phyloP scores from a whole-genome alignment of 2,797 vertebrate genomes.

The Chrysocyon brachyurus region DNA sequence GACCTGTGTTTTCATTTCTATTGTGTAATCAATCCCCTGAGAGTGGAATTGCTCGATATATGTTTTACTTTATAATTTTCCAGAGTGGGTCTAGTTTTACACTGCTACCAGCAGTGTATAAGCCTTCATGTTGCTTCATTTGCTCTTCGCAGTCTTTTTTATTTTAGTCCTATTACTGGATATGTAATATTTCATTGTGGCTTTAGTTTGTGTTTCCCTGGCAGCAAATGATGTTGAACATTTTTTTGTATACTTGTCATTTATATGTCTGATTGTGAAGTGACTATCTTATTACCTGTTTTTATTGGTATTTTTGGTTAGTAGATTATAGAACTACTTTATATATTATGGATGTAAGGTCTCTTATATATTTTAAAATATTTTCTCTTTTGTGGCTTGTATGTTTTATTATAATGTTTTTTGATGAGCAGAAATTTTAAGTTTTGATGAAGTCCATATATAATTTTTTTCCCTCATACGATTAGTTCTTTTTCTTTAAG shows the following conservation, averaged over 20 bases:
- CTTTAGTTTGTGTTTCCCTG: conserved; percentile 37
- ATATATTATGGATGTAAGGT: not conserved
- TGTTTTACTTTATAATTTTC: conserved; percentile 26
- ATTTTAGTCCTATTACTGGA: not conserved
- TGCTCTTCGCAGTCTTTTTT: not conserved
- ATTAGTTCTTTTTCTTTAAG: not conserved
- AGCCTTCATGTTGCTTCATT: not conserved
- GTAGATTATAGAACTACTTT: not conserved
- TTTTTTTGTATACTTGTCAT: not conserved
- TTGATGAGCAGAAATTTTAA: not conserved
- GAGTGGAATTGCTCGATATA: not conserved
- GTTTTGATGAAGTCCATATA: not conserved
- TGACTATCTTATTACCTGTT: not conserved
- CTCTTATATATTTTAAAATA: not conserved
- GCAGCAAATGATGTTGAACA: not conserved
- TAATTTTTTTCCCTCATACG: not conserved
- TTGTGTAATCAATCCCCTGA: not conserved
- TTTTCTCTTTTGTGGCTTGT: not conserved
- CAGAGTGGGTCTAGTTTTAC: not conserved
- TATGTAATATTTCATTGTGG: not conserved
- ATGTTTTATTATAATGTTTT: not conserved
- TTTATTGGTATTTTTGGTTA: not conserved
- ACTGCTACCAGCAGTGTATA: not conserved
- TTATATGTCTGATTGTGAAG: not conserved
- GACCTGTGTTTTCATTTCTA: conserved; percentile 16